Percentiles rank a stretch among this genome's conserved stretches.
Conservation (phyloP, 2,888 invertebrate species). For the Chrysina gloriosa region DNA sequence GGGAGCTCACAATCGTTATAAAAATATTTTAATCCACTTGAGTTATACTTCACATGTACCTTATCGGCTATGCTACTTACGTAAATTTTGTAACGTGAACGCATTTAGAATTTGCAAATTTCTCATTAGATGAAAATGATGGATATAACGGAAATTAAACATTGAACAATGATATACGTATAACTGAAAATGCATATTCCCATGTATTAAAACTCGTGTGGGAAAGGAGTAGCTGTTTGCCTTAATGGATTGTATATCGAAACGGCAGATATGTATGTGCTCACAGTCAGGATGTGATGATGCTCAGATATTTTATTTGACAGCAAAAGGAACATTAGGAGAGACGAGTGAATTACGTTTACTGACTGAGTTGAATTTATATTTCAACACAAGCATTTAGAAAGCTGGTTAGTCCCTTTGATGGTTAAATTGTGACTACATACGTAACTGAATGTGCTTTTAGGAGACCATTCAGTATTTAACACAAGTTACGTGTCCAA, state of each 20-base stretch:
- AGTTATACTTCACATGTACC: too few species aligned
- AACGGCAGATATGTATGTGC: background rate
- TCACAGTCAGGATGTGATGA: conserved; percentile 3
- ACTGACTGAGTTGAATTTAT: too few species aligned
- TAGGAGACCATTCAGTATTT: too few species aligned
- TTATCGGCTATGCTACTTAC: too few species aligned
- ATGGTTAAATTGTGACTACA: too few species aligned
- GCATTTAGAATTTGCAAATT: background rate
- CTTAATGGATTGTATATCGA: background rate
- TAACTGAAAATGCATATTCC: background rate
- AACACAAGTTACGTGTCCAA: too few species aligned
- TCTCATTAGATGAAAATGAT: background rate
- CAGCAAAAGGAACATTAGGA: background rate
- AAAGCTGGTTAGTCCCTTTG: too few species aligned
- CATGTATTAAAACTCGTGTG: background rate
- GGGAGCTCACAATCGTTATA: too few species aligned
- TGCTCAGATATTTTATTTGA: conserved; percentile 4
- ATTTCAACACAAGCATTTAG: too few species aligned
- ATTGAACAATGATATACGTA: background rate
- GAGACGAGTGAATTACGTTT: background rate
- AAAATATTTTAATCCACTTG: too few species aligned
- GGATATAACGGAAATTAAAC: background rate
- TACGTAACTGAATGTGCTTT: too few species aligned
- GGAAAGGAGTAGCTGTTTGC: conserved; percentile 1
- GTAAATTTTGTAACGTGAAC: too few species aligned